Evolutionary conservation across 2,888 invertebrate genomes (phyloP), one percentile per base, ranked within the genome.

Genomic region (Cryptops parisi): DNA sequence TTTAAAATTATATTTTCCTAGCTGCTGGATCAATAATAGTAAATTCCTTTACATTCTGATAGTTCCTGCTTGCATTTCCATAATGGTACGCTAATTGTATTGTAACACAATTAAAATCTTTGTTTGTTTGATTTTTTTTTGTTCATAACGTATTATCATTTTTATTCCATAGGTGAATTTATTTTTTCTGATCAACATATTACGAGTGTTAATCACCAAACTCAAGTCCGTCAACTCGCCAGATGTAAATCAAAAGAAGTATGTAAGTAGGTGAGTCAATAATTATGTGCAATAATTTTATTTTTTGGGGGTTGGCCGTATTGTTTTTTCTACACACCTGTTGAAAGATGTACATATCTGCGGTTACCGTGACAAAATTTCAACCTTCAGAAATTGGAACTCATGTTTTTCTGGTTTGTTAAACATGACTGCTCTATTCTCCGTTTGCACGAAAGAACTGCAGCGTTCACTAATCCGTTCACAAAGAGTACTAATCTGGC

Each of bases 121-220:
- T 33, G 15, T 9, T 33, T 33, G 15, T 6, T 33, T 33, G 6
- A 9, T 15, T 33, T 15, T 33, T 9, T 33, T 33, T 33, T 33
- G 6, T 33, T 33, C 33, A n/a, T n/a, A n/a, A n/a, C n/a, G n/a
- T n/a, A n/a, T n/a, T n/a, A n/a, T 19, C 15, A 47, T 27, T 26
- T 47, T 22, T 22, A 46, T 44, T 22, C 15, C 50, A 2, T 57
- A 63, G 63, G 57, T 62, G 9, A 60, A 60, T 52, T 56, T 58
- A 9, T 44, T 58, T 24, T 63, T 63, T 53, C 49, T 63, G 21
- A 55, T 62, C 15, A 63, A 62, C 44, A 63, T 63, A 17, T 58
- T 63, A 21, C 43, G 49, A 17, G 53, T 57, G 19, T 27, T 57
- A 26, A 46, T 54, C 24, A 54, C 57, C n/a, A 58, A 55, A 52